phyloP scores from a whole-genome alignment of 2,888 invertebrate genomes.

The Brachycybe producta region DNA sequence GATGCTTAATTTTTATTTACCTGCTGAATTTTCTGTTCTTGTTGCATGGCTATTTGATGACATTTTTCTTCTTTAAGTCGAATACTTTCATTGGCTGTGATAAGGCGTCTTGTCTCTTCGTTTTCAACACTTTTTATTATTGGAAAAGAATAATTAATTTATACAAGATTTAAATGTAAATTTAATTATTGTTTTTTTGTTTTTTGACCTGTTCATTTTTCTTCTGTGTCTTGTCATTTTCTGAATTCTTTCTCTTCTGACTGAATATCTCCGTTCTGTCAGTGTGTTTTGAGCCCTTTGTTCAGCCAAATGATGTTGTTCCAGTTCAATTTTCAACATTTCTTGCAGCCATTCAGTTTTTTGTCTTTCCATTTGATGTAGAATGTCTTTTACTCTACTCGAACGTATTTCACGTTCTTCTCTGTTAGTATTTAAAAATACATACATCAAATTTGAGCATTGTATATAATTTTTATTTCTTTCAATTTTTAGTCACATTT shows the following conservation, averaged over 20 bases:
- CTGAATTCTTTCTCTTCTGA: slow-evolving; percentile 8
- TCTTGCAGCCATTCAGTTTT: slow-evolving; percentile 3
- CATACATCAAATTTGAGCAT: no score
- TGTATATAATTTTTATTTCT: no score
- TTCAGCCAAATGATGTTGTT: background rate
- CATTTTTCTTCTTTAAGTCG: slow-evolving; percentile 13
- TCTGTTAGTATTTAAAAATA: no score
- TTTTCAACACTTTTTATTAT: slow-evolving; percentile 12
- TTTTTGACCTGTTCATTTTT: slow-evolving; percentile 15
- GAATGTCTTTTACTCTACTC: no score
- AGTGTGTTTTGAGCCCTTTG: slow-evolving; percentile 1
- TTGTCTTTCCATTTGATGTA: no score
- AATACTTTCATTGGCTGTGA: slow-evolving; percentile 5
- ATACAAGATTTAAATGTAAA: background rate
- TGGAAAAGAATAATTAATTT: background rate
- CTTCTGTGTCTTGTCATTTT: slow-evolving; percentile 8
- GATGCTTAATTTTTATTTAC: background rate
- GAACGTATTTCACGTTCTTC: no score
- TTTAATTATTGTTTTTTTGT: background rate
- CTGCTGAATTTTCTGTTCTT: slow-evolving; percentile 15
- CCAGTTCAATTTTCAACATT: background rate
- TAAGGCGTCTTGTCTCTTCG: slow-evolving; percentile 13
- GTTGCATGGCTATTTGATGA: slow-evolving; percentile 9
- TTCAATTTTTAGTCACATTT: no score
- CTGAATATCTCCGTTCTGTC: slow-evolving; percentile 1